These are phyloP conservation scores for Diploptera punctata DNA, from an alignment of 2,888 invertebrate species.

Conservation along the genomic window DNA sequence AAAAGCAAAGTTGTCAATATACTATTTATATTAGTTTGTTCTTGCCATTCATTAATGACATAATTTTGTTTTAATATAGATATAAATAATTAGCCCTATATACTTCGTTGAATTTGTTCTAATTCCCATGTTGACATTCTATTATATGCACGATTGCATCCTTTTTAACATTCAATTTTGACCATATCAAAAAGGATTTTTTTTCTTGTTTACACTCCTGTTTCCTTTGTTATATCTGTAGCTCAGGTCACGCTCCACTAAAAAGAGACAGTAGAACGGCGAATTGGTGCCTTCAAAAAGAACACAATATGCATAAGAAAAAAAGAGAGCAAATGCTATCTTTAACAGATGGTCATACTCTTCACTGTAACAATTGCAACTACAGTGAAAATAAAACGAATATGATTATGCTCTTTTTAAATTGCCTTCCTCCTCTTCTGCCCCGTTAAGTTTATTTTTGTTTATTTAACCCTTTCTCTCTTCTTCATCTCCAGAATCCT, in stretches of 20 bases:
- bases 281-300: not conserved
- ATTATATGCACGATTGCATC: too few relatives aligned
- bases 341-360: not conserved
- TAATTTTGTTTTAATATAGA: too few relatives aligned
- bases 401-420: not conserved
- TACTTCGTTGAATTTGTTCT: too few relatives aligned
- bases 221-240: not conserved
- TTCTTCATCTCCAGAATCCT: too few relatives aligned
- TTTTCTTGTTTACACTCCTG: not conserved
- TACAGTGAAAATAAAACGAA: not conserved
- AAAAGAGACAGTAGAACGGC: slow-evolving; percentile 12
- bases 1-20: too few relatives aligned
- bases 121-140: too few relatives aligned
- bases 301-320: not conserved
- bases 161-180: too few relatives aligned
- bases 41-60: too few relatives aligned
- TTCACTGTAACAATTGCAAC: not conserved
- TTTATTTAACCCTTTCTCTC: too few relatives aligned
- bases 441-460: not conserved
- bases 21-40: too few relatives aligned
- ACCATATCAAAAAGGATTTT: too few relatives aligned
- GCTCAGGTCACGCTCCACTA: slow-evolving; percentile 38
- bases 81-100: too few relatives aligned
- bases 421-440: not conserved
- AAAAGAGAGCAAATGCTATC: not conserved